These are phyloP conservation scores for Drosophila bocki DNA, from an alignment of 1,140 invertebrate species.

Conservation along the genomic window DNA sequence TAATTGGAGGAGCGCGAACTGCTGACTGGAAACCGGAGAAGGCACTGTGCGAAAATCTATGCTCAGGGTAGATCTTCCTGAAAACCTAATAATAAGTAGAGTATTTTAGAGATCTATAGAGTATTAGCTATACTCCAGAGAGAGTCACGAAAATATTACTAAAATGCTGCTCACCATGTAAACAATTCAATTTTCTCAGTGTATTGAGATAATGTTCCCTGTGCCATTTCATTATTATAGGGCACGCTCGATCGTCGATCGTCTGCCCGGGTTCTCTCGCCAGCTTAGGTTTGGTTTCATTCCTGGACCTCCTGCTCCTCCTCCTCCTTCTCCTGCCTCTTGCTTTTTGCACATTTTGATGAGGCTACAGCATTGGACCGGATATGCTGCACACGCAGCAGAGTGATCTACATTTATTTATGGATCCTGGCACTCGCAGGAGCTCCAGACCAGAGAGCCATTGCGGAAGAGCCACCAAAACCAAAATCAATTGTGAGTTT, in stretches of 20 bases:
- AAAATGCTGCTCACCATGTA: too few species aligned
- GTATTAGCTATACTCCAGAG: too few species aligned
- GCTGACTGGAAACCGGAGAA: constrained; percentile 15
- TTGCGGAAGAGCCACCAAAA: constrained; percentile 43
- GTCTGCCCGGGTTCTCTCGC: constrained; percentile 24
- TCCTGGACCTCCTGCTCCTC: neutral
- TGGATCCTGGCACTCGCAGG: constrained; percentile 64
- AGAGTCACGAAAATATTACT: too few species aligned
- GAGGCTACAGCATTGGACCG: constrained; percentile 53
- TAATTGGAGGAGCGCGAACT: constrained; percentile 25
- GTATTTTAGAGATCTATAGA: too few species aligned
- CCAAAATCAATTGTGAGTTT: constrained; percentile 76
- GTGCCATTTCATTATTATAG: constrained; percentile 76
- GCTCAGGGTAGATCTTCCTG: too few species aligned
- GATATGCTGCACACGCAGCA: constrained; percentile 74
- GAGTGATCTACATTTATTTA: constrained; percentile 82
- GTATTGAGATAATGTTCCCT: constrained; percentile 12
- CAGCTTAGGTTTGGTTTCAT: constrained; percentile 22
- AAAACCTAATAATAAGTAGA: too few species aligned
- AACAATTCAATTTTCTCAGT: neutral
- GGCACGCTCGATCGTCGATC: constrained; percentile 54
- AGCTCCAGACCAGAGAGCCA: neutral
- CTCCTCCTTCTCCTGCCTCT: constrained; percentile 3
- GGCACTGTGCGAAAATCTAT: constrained; percentile 6
- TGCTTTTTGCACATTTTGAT: constrained; percentile 63